A percentile compares a stretch with the other conserved stretches of the same genome.
phyloP scores from a whole-genome alignment of 2,888 invertebrate species.

The Pseudococcus viburni region DNA sequence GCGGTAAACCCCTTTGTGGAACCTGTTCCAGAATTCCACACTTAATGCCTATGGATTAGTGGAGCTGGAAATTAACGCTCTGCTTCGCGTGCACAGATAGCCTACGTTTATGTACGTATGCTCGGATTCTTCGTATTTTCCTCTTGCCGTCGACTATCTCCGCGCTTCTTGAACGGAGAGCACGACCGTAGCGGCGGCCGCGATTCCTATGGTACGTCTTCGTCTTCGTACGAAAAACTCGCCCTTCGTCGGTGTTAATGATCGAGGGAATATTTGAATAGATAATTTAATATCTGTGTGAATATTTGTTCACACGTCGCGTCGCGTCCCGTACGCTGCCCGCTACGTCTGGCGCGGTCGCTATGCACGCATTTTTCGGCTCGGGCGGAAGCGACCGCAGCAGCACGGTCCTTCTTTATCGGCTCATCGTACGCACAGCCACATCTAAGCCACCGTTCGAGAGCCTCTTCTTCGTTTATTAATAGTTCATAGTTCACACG shows the following conservation, averaged over 20 bases:
- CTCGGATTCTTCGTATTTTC: neutral
- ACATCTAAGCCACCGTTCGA: neutral
- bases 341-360: neutral
- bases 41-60: constrained; percentile 5
- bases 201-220: neutral
- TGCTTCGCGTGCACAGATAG: neutral
- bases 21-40: constrained; percentile 3
- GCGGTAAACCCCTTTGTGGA: constrained; percentile 20
- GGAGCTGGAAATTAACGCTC: neutral
- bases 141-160: neutral
- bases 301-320: constrained; percentile 57
- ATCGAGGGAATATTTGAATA: constrained; percentile 62
- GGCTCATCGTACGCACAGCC: neutral
- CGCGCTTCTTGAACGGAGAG: too few relatives aligned
- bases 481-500: neutral
- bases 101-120: neutral
- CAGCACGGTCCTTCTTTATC: neutral
- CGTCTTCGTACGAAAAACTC: constrained; percentile 36
- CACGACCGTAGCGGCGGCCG: too few relatives aligned
- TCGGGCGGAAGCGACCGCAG: neutral
- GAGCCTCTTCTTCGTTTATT: neutral
- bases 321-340: neutral
- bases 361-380: neutral
- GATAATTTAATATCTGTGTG: constrained; percentile 64
- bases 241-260: constrained; percentile 47